Percentiles rank a stretch among this genome's conserved stretches.
Evolutionary conservation across 2,113 vertebrate genomes (phyloP).

Genomic region (Xiphophorus maculatus): DNA sequence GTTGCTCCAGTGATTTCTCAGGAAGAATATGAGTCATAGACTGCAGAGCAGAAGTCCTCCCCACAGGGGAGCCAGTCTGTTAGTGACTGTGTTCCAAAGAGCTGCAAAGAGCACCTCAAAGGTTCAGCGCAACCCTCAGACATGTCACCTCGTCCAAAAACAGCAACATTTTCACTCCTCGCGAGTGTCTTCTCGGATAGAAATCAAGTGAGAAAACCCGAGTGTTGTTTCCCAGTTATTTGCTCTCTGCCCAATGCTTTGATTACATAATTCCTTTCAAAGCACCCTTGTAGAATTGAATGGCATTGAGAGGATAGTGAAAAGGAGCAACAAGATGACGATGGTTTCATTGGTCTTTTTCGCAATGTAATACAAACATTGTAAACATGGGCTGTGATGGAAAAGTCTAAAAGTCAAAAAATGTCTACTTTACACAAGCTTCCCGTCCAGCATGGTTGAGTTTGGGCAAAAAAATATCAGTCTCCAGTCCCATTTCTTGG

Average conservation of each 20-base stretch:
- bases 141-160: slow-evolving; percentile 48
- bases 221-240: slow-evolving; percentile 53
- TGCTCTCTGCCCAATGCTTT: slow-evolving; percentile 49
- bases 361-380: background rate
- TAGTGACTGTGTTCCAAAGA: slow-evolving; percentile 58
- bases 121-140: slow-evolving; percentile 63
- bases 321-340: slow-evolving; percentile 10
- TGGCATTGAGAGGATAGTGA: slow-evolving; percentile 3
- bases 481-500: too few relatives aligned
- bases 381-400: too few relatives aligned
- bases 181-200: slow-evolving; percentile 15
- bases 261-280: slow-evolving; percentile 60
- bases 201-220: slow-evolving; percentile 41
- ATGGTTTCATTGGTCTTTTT: slow-evolving; percentile 1
- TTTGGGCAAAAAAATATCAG: too few relatives aligned
- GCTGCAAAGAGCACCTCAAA: slow-evolving; percentile 69
- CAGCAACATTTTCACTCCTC: slow-evolving; percentile 41
- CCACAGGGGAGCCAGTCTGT: slow-evolving; percentile 64
- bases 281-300: slow-evolving; percentile 37
- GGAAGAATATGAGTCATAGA: slow-evolving; percentile 62
- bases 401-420: too few relatives aligned
- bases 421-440: too few relatives aligned
- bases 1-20: slow-evolving; percentile 43
- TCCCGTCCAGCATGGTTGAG: too few relatives aligned
- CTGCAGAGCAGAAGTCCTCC: slow-evolving; percentile 38